Percentiles rank a stretch among this genome's conserved stretches.
Evolutionary conservation across 2,113 vertebrate species (phyloP).

Genomic region (Ceratotherium simum): DNA sequence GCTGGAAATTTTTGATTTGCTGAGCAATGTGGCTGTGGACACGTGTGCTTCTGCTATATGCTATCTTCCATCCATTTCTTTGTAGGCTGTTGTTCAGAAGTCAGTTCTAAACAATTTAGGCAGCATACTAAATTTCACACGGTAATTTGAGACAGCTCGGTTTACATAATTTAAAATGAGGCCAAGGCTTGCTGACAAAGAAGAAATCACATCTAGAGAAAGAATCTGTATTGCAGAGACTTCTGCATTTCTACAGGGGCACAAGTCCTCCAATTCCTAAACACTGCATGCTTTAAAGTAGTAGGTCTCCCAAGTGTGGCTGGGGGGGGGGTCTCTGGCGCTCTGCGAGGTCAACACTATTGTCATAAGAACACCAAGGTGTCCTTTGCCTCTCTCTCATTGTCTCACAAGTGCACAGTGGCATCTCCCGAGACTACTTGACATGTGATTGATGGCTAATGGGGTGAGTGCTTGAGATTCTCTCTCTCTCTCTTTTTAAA

Average conservation of each 20-base stretch:
- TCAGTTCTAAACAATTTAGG: not conserved
- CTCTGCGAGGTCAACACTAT: not conserved
- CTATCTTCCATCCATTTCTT: not conserved
- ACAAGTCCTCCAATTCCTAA: not conserved
- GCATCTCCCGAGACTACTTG: not conserved
- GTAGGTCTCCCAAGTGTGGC: not conserved
- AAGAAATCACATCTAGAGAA: not conserved
- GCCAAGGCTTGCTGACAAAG: slow-evolving; percentile 12
- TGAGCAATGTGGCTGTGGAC: not conserved
- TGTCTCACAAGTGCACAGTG: not conserved
- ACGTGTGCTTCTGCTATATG: not conserved
- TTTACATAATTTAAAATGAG: slow-evolving; percentile 41
- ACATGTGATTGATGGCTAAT: not conserved
- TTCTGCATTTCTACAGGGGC: not conserved
- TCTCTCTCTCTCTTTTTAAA: not conserved
- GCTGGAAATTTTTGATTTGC: not conserved
- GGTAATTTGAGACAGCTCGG: slow-evolving; percentile 32
- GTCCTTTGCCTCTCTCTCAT: not conserved
- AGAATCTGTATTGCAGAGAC: not conserved
- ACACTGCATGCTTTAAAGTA: not conserved
- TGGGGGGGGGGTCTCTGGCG: too few relatives aligned
- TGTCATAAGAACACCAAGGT: not conserved
- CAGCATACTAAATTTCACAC: slow-evolving; percentile 31
- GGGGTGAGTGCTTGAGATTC: not conserved
- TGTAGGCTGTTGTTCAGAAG: slow-evolving; percentile 31